Evolutionary conservation across 2,888 invertebrate genomes (phyloP), one percentile per base, ranked within the genome.

Genomic region (Acanthopleura granulata): DNA sequence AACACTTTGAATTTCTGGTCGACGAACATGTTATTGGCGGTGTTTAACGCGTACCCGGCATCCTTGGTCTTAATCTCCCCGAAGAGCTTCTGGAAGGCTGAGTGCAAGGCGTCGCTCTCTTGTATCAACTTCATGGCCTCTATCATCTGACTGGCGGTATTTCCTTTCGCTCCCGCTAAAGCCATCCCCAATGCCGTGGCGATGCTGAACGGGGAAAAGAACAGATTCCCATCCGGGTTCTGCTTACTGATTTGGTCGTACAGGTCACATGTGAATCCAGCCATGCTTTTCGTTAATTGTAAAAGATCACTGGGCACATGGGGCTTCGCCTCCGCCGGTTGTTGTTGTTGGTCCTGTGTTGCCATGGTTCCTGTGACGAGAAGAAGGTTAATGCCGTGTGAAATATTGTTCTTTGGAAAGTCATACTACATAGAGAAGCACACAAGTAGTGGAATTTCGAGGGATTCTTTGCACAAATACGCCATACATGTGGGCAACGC

Each of bases 131-230:
- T 79, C 61, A 85, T 66, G n/a, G 79, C 81, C 29, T 79, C 76
- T 27, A 76, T 76, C 84, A 90, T 86, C 77, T 90, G 86, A 62
- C 78, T 72, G 25, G 82, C 82, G 12, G 91, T 91, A 29, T 87
- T 80, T 4, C 85, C 86, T 69, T 80, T 82, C 18, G 91, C 89
- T 16, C 91, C 91, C 12, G 87, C 81, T 50, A 86, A 86, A 22
- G 89, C 85, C 89, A 91, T 90, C 50, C 89, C 85, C 76, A 91
- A 80, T n/a, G 90, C 90, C 22, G 88, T 84, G 51, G 87, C 86
- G 49, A 91, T 87, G 76, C 90, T 90, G 76, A 89, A 83, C 0
- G 91, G 91, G 0, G 91, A 91, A 75, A 90, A 80, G 76, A 91
- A 89, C 15, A 88, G 72, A 27, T 66, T 66, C 16, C 25, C 66